Percentiles rank a stretch among this genome's conserved stretches.
phyloP scores from a whole-genome alignment of 2,797 vertebrate species.

The Sparus aurata region DNA sequence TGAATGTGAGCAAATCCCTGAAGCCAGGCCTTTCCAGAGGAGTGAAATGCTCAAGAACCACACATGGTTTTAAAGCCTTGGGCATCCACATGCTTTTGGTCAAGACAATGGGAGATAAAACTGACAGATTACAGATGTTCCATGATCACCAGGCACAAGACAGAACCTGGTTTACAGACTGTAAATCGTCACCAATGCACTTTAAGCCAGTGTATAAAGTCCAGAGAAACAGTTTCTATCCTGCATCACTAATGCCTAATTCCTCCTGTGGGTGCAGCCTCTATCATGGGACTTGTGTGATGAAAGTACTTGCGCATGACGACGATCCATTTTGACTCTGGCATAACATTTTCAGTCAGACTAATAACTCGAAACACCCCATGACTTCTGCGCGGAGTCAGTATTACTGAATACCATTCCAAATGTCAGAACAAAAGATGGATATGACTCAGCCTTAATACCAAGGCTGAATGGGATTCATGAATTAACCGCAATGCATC shows the following conservation, averaged over 20 bases:
- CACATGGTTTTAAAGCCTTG: neutral
- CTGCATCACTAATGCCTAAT: constrained; percentile 13
- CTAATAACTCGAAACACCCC: constrained; percentile 56
- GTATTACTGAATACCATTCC: constrained; percentile 53
- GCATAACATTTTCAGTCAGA: constrained; percentile 62
- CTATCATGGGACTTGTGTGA: constrained; percentile 31
- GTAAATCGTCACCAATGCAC: constrained; percentile 24
- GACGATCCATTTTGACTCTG: constrained; percentile 55
- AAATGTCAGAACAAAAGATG: constrained; percentile 68
- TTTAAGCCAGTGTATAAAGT: constrained; percentile 10
- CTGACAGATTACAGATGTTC: neutral
- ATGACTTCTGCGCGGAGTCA: constrained; percentile 49
- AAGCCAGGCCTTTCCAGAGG: neutral
- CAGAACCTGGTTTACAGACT: constrained; percentile 1
- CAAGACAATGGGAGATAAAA: neutral
- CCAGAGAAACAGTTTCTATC: constrained; percentile 23
- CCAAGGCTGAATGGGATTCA: constrained; percentile 66
- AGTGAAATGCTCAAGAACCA: neutral
- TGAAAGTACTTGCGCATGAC: constrained; percentile 38
- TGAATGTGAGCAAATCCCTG: neutral
- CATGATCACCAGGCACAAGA: neutral
- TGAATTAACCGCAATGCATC: constrained; percentile 73
- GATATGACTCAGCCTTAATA: constrained; percentile 72
- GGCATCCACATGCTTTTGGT: neutral
- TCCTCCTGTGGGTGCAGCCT: constrained; percentile 29